Base-by-base conservation (phyloP, 2,888 invertebrate genomes). In the Meliscaeva auricollis region DNA sequence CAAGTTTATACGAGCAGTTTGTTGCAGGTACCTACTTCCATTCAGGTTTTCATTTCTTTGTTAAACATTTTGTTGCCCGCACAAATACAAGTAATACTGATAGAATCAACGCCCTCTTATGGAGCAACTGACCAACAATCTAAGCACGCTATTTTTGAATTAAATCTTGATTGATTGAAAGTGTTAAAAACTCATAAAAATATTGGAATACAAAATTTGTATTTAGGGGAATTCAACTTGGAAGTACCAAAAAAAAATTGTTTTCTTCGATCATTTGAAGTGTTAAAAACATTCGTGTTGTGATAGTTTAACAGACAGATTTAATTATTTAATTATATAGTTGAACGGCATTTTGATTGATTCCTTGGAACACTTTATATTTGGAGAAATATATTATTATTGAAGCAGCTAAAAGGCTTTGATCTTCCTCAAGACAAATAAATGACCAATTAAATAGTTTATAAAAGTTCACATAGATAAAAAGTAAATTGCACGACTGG, bases 81-180 rank as follows among this genome's bases (percentile, higher is more conserved):
- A 26, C 26, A 26, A n/a, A n/a, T n/a, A n/a, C n/a, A n/a, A n/a
- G n/a, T n/a, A n/a, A n/a, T 26, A 26, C 26, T 26, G 26, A 26
- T 26, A 26, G 26, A 26, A 26, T 26, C 26, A 4, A 38, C 8
- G 32, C 30, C n/a, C 15, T 30, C 1, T 15, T 1, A 50, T 50
- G 22, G 22, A 22, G 22, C 50, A 41, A 13, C 38, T 58, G 15
- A 60, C 30, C 32, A 68, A 44, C 41, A 30, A 44, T 46, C 38
- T 9, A 41, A 50, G 32, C 78, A 15, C 48, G 64, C 48, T 22
- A 32, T 13, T 68, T 62, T 32, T 46, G 3, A n/a, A 60, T 58
- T 48, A 38, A 11, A 30, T 46, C 48, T 69, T 76, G 73, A 79
- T 68, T 74, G 68, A 79, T 54, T 74, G 13, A 54, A 69, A 68